These are phyloP conservation scores for Amaurobius ferox DNA, from an alignment of 2,888 invertebrate species.

Conservation along the genomic window DNA sequence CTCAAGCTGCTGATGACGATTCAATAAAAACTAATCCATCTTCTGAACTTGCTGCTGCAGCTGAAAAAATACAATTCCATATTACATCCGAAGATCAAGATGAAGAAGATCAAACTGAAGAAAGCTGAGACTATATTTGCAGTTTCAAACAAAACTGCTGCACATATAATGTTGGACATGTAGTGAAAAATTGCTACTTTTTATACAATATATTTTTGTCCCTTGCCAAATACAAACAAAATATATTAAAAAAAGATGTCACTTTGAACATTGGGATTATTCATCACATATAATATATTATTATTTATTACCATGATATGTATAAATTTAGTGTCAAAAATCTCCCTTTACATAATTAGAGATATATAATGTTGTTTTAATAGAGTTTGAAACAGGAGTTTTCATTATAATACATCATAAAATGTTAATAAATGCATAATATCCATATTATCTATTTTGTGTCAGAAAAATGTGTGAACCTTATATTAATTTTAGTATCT, in stretches of 20 bases:
- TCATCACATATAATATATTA: no score
- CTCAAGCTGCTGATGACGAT: constrained; percentile 77
- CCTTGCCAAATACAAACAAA: constrained; percentile 7
- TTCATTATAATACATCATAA: no score
- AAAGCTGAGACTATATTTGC: constrained; percentile 26
- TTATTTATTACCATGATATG: no score
- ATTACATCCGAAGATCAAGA: constrained; percentile 92
- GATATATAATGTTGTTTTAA: no score
- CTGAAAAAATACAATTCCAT: constrained; percentile 78
- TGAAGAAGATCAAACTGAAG: constrained; percentile 60
- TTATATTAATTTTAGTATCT: no score
- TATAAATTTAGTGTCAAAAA: no score
- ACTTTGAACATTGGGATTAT: no score
- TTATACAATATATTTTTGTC: constrained; percentile 9
- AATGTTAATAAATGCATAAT: no score
- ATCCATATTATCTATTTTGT: no score
- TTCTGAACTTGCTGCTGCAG: constrained; percentile 63
- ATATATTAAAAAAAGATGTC: neutral
- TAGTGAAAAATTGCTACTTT: constrained; percentile 8
- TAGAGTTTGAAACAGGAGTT: no score
- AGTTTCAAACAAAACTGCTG: constrained; percentile 27
- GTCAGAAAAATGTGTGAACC: no score
- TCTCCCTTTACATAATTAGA: no score
- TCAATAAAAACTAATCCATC: constrained; percentile 73
- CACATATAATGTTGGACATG: constrained; percentile 22